Evolutionary conservation across 2,113 vertebrate genomes (phyloP).

Genomic region (Anarhynchus alexandrinus): DNA sequence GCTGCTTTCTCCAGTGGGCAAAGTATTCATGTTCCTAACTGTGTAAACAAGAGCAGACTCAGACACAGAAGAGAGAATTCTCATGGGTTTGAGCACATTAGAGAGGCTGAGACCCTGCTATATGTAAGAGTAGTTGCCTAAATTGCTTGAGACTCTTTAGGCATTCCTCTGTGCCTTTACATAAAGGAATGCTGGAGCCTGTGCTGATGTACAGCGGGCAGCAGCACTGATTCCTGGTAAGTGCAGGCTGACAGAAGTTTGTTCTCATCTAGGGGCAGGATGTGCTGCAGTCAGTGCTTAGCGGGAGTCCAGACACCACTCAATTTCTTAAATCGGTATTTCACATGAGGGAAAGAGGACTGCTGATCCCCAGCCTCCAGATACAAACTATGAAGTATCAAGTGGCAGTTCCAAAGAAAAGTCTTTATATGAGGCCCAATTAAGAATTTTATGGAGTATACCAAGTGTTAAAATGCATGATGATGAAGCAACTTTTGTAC

Average conservation of each 20-base stretch:
- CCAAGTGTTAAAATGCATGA: background rate
- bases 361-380: background rate
- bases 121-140: background rate
- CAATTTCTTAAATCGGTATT: background rate
- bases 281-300: background rate
- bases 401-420: background rate
- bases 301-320: background rate
- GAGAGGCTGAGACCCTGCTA: background rate
- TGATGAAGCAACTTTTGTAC: background rate
- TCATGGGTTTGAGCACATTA: background rate
- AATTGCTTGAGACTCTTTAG: background rate
- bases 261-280: background rate
- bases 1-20: background rate
- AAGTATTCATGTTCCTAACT: background rate
- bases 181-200: background rate
- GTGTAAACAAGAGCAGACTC: background rate
- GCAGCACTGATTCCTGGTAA: background rate
- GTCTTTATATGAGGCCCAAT: background rate
- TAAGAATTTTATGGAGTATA: background rate
- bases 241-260: background rate
- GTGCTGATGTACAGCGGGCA: accelerated
- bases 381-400: background rate
- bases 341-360: background rate
- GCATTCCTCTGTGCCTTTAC: background rate
- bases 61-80: background rate